A percentile compares a stretch with the other conserved stretches of the same genome.
These are phyloP conservation scores for Cirrhinus mrigala DNA, from an alignment of 2,797 vertebrate genomes.

Conservation along the genomic window DNA sequence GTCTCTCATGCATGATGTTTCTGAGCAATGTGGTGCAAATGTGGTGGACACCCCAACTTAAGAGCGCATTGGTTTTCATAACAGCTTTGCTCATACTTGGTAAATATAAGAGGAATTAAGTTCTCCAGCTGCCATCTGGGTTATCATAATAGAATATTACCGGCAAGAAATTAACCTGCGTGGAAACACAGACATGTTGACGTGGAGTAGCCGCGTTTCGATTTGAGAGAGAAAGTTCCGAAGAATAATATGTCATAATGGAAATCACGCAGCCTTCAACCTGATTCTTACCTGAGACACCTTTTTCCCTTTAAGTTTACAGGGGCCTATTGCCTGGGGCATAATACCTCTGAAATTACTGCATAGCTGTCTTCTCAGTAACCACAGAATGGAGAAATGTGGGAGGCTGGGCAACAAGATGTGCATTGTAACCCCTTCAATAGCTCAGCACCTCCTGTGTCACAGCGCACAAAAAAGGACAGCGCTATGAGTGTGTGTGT, in stretches of 20 bases:
- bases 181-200: constrained; percentile 50
- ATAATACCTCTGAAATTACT: constrained; percentile 67
- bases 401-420: constrained; percentile 65
- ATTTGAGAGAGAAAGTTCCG: constrained; percentile 17
- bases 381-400: constrained; percentile 65
- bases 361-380: constrained; percentile 63
- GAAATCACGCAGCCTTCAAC: constrained; percentile 47
- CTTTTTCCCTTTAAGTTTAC: constrained; percentile 59
- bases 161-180: constrained; percentile 73
- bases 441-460: constrained; percentile 61
- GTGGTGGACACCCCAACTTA: constrained; percentile 53
- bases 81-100: constrained; percentile 74
- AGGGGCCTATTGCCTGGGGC: constrained; percentile 64
- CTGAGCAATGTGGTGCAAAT: constrained; percentile 35
- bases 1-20: constrained; percentile 45
- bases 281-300: constrained; percentile 52
- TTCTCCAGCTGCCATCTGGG: constrained; percentile 77
- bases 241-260: constrained; percentile 22
- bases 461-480: constrained; percentile 51
- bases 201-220: constrained; percentile 35
- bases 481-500: constrained; percentile 14
- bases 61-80: constrained; percentile 66
- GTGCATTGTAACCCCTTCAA: constrained; percentile 60
- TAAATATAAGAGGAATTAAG: constrained; percentile 78
- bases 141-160: constrained; percentile 67